These are phyloP conservation scores for Cosmopolites sordidus DNA, from an alignment of 2,888 invertebrate genomes.

Conservation along the genomic window DNA sequence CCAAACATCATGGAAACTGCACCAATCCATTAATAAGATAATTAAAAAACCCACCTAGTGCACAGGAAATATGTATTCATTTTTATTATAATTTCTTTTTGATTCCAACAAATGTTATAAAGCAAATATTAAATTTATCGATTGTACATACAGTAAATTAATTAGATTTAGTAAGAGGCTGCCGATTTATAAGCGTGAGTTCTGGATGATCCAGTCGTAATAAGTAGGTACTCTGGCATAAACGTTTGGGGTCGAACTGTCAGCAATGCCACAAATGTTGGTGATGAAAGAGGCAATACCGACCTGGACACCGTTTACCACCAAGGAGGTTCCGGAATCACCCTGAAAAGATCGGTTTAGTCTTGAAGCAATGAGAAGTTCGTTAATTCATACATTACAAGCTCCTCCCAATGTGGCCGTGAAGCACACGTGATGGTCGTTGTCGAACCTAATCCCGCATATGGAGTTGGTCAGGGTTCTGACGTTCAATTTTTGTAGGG, in stretches of 20 bases:
- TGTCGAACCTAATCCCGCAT: slow-evolving; percentile 13
- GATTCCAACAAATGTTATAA: no score
- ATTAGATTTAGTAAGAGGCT: no score
- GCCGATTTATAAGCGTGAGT: background rate
- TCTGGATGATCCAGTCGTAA: slow-evolving; percentile 20
- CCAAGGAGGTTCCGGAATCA: slow-evolving; percentile 25
- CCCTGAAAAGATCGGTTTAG: slow-evolving; percentile 16
- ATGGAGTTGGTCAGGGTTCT: slow-evolving; percentile 14
- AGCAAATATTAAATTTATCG: no score
- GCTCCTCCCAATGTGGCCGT: slow-evolving; percentile 18
- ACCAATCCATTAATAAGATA: no score
- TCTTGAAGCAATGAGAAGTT: background rate
- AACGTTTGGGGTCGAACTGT: slow-evolving; percentile 14
- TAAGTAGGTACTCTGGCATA: slow-evolving; percentile 23
- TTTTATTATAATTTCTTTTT: no score
- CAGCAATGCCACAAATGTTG: slow-evolving; percentile 18
- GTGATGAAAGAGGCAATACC: slow-evolving; percentile 27
- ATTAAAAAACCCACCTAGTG: no score
- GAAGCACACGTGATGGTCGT: slow-evolving; percentile 21
- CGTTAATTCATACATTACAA: slow-evolving; percentile 17
- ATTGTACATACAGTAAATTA: no score
- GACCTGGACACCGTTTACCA: slow-evolving; percentile 18
- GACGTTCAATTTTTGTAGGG: slow-evolving; percentile 23
- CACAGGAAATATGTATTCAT: no score
- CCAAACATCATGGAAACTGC: no score